Base-by-base conservation (phyloP, 2,797 vertebrate genomes). In the Valencia hispanica region DNA sequence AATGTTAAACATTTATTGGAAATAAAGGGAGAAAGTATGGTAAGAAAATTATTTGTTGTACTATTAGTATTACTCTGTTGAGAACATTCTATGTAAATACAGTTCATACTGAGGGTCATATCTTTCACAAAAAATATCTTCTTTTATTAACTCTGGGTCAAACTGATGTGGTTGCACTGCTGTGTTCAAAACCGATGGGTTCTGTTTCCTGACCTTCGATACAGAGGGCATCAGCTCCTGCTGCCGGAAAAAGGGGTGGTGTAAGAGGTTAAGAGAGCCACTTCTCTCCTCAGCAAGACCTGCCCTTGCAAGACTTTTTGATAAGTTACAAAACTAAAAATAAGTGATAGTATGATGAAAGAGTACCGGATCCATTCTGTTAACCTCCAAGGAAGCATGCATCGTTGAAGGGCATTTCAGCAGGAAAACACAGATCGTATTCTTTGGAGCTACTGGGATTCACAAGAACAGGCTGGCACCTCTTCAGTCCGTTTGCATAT, bases 401-500 rank as follows among this genome's bases (percentile, higher is more conserved):
- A 47, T 45, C 55, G 30, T 25, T 63, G 25, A 47, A 70, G 51
- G 68, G n/a, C 43, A 48, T 18, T 61, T 61, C n/a, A 61, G 41
- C 11, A n/a, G 32, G 20, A 25, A 36, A 69, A 69, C 22, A 68
- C 32, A 17, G 36, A 51, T 32, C 43, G 4, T 55, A 17, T 68
- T 66, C 22, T 59, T 73, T 30, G 27, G 7, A 74, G 65, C 5
- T 48, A 2, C 2, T 27, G 48, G 36, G 43, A 61, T 57, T 68
- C 72, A 20, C 1, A 51, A 59, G 45, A 74, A 30, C 10, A 22
- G 30, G 10, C 0, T 11, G 1, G 1, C 32, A 68, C 41, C 70
- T 77, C 81, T 85, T 74, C 10, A 3, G 10, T 70, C 43, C 18
- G 53, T 77, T 77, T 53, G 72, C 30, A 69, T 41, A 59, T 53